Conservation (phyloP, 2,797 vertebrate species). For the Sebastes umbrosus region DNA sequence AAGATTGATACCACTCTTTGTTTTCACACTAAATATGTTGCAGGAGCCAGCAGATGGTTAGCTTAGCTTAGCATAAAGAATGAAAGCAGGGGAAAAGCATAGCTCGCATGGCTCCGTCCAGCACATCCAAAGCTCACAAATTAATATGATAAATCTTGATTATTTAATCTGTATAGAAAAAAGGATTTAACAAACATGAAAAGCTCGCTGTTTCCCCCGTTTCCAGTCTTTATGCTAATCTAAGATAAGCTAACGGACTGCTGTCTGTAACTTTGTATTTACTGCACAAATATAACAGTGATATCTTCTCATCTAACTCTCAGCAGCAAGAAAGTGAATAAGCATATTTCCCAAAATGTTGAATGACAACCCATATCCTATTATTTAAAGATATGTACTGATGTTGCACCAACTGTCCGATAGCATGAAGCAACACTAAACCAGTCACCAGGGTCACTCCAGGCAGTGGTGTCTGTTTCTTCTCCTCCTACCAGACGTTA, state of each 20-base stretch:
- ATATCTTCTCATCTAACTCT: neutral
- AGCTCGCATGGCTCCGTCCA: neutral
- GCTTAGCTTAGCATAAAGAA: too few relatives aligned
- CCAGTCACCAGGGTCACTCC: neutral
- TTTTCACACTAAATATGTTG: accelerated
- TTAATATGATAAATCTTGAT: neutral
- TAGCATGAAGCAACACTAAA: neutral
- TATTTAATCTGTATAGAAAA: neutral
- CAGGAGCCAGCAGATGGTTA: too few relatives aligned
- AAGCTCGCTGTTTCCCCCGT: neutral
- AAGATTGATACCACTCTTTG: too few relatives aligned
- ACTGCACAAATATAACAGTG: neutral
- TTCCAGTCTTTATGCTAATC: neutral
- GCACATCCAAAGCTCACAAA: neutral
- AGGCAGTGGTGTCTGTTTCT: constrained; percentile 35
- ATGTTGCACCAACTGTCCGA: neutral
- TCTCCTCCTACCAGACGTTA: neutral
- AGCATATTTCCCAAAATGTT: too few relatives aligned
- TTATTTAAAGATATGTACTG: neutral
- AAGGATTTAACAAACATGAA: neutral
- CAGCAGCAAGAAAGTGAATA: neutral
- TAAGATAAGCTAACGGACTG: neutral
- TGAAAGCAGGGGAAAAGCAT: neutral
- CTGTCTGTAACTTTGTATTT: neutral
- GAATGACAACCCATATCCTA: neutral